Percentiles rank a stretch among this genome's conserved stretches.
These are phyloP conservation scores for Lepus americanus DNA, from an alignment of 2,113 vertebrate species.

Conservation along the genomic window DNA sequence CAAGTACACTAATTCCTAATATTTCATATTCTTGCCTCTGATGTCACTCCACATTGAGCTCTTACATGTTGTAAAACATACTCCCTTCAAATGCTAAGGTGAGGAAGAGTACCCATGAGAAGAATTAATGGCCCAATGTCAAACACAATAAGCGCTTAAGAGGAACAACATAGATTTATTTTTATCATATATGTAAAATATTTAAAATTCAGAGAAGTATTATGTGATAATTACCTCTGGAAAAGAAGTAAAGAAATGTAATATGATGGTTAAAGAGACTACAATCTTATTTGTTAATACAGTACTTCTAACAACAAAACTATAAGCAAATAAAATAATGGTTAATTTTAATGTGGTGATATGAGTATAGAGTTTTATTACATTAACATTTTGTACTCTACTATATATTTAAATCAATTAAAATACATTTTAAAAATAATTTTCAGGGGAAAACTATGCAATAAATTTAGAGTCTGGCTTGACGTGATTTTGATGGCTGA, in stretches of 20 bases:
- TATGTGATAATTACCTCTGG: neutral
- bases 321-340: neutral
- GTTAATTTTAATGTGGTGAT: neutral
- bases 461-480: neutral
- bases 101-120: neutral
- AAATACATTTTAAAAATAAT: neutral
- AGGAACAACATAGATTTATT: neutral
- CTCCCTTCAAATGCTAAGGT: neutral
- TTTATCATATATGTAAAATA: neutral
- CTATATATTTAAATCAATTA: neutral
- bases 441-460: neutral
- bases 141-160: neutral
- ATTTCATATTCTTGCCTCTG: neutral
- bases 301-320: slow-evolving; percentile 12
- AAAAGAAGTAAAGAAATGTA: neutral
- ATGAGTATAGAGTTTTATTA: neutral
- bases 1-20: neutral
- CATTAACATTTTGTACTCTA: neutral
- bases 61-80: neutral
- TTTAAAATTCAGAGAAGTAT: neutral
- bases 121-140: neutral
- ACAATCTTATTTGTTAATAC: neutral
- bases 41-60: neutral
- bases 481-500: neutral
- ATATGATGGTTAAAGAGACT: neutral